phyloP scores from a whole-genome alignment of 1,140 invertebrate genomes.

The Megalopta genalis region DNA sequence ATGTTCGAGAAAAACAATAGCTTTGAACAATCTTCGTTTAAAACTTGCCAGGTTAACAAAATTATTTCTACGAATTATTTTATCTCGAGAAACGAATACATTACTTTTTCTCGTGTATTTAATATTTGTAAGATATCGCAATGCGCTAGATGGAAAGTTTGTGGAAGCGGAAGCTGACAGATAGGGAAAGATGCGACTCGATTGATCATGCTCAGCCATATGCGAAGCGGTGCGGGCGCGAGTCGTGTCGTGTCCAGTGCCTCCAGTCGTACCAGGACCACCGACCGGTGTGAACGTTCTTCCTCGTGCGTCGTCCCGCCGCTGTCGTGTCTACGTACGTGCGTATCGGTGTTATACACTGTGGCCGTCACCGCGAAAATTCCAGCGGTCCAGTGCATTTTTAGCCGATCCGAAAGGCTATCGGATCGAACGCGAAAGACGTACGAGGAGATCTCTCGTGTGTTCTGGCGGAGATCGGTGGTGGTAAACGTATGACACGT shows the following conservation, averaged over 20 bases:
- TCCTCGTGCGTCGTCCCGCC: slow-evolving; percentile 14
- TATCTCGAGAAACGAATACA: neutral
- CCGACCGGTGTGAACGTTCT: slow-evolving; percentile 37
- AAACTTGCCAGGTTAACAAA: neutral
- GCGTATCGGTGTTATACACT: slow-evolving; percentile 45
- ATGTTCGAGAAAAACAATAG: neutral
- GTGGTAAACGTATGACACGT: slow-evolving; percentile 36
- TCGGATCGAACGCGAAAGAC: neutral
- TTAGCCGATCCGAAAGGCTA: neutral
- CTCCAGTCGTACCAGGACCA: slow-evolving; percentile 57
- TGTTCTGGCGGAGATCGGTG: slow-evolving; percentile 6
- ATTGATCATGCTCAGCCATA: slow-evolving; percentile 32
- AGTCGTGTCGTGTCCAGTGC: slow-evolving; percentile 8
- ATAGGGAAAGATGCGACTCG: neutral
- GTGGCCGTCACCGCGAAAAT: neutral
- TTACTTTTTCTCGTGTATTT: no score
- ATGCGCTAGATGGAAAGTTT: neutral
- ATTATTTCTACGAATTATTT: neutral
- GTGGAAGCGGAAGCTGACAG: neutral
- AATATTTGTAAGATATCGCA: no score
- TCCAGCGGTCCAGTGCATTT: slow-evolving; percentile 1
- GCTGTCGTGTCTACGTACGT: slow-evolving; percentile 39
- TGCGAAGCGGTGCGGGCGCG: neutral
- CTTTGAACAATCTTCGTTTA: neutral
- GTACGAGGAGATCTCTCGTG: neutral